Conservation (phyloP, 2,888 invertebrate genomes). For the Oasisia sp. region DNA sequence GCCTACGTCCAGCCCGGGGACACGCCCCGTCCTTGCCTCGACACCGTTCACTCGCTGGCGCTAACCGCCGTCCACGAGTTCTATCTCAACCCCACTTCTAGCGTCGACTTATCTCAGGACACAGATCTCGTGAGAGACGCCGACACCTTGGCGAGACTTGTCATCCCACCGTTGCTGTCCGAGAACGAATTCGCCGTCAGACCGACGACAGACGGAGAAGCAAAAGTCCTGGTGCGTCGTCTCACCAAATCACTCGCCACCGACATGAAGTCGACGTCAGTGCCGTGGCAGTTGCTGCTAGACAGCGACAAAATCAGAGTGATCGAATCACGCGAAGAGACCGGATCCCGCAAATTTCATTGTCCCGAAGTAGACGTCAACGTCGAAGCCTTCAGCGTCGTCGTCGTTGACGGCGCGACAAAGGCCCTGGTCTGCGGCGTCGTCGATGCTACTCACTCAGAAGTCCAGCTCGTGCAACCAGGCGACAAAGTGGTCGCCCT, state of each 20-base stretch:
- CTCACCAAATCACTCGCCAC: background rate
- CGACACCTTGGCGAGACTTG: background rate
- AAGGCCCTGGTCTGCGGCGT: background rate
- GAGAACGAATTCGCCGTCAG: background rate
- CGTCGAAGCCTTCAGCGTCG: background rate
- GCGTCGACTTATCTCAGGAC: background rate
- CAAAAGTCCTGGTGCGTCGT: background rate
- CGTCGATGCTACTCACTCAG: background rate
- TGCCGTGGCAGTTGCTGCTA: background rate
- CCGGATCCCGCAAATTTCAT: background rate
- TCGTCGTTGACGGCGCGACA: background rate
- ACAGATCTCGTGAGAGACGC: background rate
- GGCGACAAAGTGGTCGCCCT: background rate
- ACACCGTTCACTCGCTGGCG: background rate
- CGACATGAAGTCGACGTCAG: background rate
- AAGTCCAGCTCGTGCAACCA: background rate
- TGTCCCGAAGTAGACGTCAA: background rate
- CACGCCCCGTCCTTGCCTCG: background rate
- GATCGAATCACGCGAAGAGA: background rate
- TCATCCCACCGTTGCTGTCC: background rate
- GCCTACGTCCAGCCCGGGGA: background rate
- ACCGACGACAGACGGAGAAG: background rate
- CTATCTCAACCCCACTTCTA: background rate
- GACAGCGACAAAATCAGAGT: background rate
- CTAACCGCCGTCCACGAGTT: background rate